Conservation (phyloP, 2,797 vertebrate species). For the Xiphophorus birchmanni region DNA sequence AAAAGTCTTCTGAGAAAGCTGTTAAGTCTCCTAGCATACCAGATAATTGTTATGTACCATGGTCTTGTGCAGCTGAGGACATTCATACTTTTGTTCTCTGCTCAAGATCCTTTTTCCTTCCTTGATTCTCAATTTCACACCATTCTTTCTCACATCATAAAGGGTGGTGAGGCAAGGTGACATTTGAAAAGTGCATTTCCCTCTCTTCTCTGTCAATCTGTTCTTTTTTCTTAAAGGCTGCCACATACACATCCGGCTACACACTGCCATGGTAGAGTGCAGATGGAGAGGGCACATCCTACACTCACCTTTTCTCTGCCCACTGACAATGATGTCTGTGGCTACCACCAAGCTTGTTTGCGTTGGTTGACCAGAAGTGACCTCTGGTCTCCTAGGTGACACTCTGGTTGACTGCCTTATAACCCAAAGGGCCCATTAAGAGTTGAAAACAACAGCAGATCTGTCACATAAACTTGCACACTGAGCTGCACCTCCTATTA, state of each 20-base stretch:
- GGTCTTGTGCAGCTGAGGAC: constrained; percentile 31
- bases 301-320: constrained; percentile 30
- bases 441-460: constrained; percentile 56
- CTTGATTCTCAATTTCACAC: constrained; percentile 45
- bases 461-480: constrained; percentile 57
- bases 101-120: constrained; percentile 37
- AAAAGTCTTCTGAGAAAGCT: background rate
- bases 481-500: constrained; percentile 50
- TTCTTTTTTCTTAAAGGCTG: constrained; percentile 57
- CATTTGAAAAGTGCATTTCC: constrained; percentile 80
- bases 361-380: constrained; percentile 38
- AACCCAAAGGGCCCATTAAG: constrained; percentile 62
- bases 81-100: constrained; percentile 29
- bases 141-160: constrained; percentile 43
- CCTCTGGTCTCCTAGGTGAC: constrained; percentile 49
- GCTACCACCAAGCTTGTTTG: constrained; percentile 30
- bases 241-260: constrained; percentile 57
- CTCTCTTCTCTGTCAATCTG: constrained; percentile 66
- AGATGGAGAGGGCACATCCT: constrained; percentile 20
- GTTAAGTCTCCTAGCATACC: constrained; percentile 3
- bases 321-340: constrained; percentile 54
- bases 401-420: constrained; percentile 31
- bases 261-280: constrained; percentile 14
- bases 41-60: constrained; percentile 17
- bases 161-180: constrained; percentile 71